phyloP scores from a whole-genome alignment of 2,888 invertebrate genomes.

The Craniophora ligustri region DNA sequence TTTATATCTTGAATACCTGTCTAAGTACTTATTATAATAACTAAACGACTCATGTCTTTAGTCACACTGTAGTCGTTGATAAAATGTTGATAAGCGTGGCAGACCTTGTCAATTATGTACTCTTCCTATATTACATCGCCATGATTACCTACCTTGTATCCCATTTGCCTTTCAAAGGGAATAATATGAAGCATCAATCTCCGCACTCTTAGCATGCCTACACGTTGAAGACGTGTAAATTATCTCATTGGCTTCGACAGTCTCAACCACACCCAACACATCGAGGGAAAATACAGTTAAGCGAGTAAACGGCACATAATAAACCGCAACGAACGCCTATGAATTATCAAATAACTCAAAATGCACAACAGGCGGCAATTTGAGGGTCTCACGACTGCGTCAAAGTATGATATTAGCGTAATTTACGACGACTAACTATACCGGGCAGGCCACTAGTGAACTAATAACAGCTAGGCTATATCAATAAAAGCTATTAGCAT shows the following conservation, averaged over 20 bases:
- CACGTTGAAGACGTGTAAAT: conserved; percentile 48
- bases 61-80: no score
- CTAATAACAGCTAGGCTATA: conserved; percentile 81
- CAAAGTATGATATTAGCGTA: conserved; percentile 79
- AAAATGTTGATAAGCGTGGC: no score
- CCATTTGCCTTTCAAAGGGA: conserved; percentile 16
- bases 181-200: conserved; percentile 35
- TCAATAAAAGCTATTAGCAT: conserved; percentile 87
- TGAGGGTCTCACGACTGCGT: conserved; percentile 73
- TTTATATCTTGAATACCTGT: no score
- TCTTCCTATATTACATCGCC: conserved; percentile 1
- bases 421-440: conserved; percentile 77
- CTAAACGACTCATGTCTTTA: no score
- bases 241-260: conserved; percentile 47
- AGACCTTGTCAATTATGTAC: no score
- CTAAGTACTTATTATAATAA: no score
- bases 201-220: conserved; percentile 18
- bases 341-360: conserved; percentile 81
- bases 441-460: conserved; percentile 57
- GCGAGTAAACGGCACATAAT: conserved; percentile 47
- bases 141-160: conserved; percentile 7
- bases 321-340: conserved; percentile 50
- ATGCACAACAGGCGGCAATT: conserved; percentile 74
- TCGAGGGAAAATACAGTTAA: conserved; percentile 51
- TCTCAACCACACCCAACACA: conserved; percentile 39